A percentile compares a stretch with the other conserved stretches of the same genome.
phyloP scores from a whole-genome alignment of 2,113 vertebrate genomes.

The Todiramphus chloris region DNA sequence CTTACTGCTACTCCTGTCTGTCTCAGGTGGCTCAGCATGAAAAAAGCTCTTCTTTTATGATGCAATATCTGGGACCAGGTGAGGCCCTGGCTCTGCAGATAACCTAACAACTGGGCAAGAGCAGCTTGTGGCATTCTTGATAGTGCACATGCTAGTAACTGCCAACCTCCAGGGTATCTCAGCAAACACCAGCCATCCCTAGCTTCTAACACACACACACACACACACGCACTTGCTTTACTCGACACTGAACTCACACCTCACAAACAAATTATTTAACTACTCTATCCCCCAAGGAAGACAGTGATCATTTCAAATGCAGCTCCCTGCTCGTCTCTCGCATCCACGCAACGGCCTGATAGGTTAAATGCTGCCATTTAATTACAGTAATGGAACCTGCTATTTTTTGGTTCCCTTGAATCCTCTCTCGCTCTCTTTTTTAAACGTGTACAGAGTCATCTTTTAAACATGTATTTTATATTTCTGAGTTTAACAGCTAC shows the following conservation, averaged over 20 bases:
- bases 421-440: slow-evolving; percentile 66
- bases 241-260: slow-evolving; percentile 62
- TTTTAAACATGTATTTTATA: slow-evolving; percentile 69
- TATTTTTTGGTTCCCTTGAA: slow-evolving; percentile 77
- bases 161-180: slow-evolving; percentile 27
- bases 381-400: slow-evolving; percentile 78
- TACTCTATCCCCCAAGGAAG: slow-evolving; percentile 72
- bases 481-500: slow-evolving; percentile 58
- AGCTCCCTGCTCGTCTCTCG: slow-evolving; percentile 72
- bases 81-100: slow-evolving; percentile 45
- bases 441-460: slow-evolving; percentile 68
- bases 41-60: slow-evolving; percentile 50
- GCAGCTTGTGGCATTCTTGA: neutral
- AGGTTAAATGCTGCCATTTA: slow-evolving; percentile 77
- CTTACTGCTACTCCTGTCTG: neutral
- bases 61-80: slow-evolving; percentile 46
- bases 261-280: slow-evolving; percentile 81
- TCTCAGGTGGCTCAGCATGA: neutral
- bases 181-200: neutral
- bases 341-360: slow-evolving; percentile 70
- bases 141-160: slow-evolving; percentile 11
- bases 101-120: slow-evolving; percentile 16
- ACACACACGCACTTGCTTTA: neutral
- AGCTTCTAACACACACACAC: neutral
- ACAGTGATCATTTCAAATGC: slow-evolving; percentile 72